These are phyloP conservation scores for Herpetotheres cachinnans DNA, from an alignment of 2,113 vertebrate species.

Conservation along the genomic window DNA sequence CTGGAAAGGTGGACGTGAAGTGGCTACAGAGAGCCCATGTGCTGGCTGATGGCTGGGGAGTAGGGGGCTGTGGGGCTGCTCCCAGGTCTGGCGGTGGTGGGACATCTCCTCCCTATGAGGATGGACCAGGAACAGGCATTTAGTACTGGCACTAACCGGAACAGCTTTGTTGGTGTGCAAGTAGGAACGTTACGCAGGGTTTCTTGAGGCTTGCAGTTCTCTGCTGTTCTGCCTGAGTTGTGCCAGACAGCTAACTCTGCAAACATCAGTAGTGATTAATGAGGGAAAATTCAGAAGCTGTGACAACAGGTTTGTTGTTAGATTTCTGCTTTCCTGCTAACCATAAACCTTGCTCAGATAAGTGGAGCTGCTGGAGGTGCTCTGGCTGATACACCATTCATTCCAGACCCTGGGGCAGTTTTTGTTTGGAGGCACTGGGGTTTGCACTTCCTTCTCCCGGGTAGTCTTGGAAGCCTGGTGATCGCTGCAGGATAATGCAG, in stretches of 20 bases:
- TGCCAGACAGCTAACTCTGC: not conserved
- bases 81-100: accelerated
- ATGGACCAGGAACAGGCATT: not conserved
- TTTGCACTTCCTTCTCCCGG: not conserved
- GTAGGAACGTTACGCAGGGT: not conserved
- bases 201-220: not conserved
- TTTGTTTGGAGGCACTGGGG: not conserved
- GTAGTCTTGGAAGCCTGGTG: not conserved
- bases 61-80: not conserved
- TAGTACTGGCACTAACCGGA: accelerated
- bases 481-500: accelerated
- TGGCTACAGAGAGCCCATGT: not conserved
- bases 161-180: not conserved
- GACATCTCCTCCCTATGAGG: not conserved
- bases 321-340: not conserved
- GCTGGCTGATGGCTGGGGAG: not conserved
- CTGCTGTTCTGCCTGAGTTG: not conserved
- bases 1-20: not conserved
- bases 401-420: not conserved
- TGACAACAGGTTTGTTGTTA: not conserved
- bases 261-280: not conserved
- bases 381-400: not conserved
- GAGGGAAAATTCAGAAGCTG: not conserved
- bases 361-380: not conserved
- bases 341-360: not conserved